Evolutionary conservation across 1,140 invertebrate genomes (phyloP).

Genomic region (Lepidostoma basale): DNA sequence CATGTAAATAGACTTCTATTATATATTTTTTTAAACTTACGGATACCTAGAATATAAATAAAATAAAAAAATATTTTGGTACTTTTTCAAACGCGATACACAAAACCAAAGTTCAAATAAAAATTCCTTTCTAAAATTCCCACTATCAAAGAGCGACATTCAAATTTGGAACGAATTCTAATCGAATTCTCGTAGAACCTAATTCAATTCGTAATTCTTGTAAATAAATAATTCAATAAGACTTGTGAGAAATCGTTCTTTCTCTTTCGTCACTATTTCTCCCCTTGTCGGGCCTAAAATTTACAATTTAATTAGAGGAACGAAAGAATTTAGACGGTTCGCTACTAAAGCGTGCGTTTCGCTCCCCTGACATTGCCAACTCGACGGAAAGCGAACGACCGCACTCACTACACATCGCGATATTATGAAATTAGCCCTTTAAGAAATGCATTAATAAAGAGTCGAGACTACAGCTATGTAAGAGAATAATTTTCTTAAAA

Average conservation of each 20-base stretch:
- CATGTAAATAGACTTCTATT: too few species aligned
- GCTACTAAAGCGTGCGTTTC: too few species aligned
- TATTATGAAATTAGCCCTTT: too few species aligned
- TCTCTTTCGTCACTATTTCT: not conserved
- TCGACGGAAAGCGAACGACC: too few species aligned
- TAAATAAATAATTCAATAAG: conserved; percentile 28
- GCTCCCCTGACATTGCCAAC: too few species aligned
- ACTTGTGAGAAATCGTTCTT: not conserved
- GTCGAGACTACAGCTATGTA: too few species aligned
- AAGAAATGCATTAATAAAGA: too few species aligned
- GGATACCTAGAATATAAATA: too few species aligned
- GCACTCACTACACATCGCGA: too few species aligned
- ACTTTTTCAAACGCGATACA: not conserved
- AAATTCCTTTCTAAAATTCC: not conserved
- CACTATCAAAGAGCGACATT: conserved; percentile 1
- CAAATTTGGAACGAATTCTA: conserved; percentile 7
- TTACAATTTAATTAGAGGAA: conserved; percentile 27
- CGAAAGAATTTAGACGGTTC: conserved; percentile 25
- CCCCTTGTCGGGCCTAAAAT: not conserved
- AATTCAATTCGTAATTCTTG: conserved; percentile 13
- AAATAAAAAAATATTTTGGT: too few species aligned
- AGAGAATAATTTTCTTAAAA: too few species aligned
- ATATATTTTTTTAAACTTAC: too few species aligned
- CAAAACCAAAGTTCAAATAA: not conserved
- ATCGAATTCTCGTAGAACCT: not conserved